phyloP scores from a whole-genome alignment of 2,797 vertebrate species.

The Gymnoscopelus microlampas region DNA sequence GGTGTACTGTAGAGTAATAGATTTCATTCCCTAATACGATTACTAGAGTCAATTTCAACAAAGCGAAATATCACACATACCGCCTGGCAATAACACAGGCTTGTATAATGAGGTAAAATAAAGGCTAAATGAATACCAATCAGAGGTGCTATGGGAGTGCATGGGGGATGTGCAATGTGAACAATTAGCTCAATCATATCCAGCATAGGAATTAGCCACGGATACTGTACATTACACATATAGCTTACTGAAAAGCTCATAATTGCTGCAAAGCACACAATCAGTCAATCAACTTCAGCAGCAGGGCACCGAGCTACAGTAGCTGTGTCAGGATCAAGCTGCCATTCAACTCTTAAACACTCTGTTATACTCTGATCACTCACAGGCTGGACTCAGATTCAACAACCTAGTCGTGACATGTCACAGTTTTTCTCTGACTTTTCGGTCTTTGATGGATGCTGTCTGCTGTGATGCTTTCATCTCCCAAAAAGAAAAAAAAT shows the following conservation, averaged over 20 bases:
- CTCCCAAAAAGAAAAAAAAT: conserved; percentile 28
- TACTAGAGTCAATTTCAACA: conserved; percentile 70
- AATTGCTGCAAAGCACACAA: conserved; percentile 67
- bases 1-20: conserved; percentile 1
- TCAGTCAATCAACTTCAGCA: conserved; percentile 62
- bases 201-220: conserved; percentile 71
- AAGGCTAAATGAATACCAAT: conserved; percentile 79
- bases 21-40: conserved; percentile 69
- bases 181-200: conserved; percentile 72
- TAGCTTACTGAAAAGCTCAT: conserved; percentile 72
- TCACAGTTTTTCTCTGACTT: conserved; percentile 64
- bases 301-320: conserved; percentile 21
- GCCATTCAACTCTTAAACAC: conserved; percentile 57
- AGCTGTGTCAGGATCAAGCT: conserved; percentile 51
- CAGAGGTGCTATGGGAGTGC: conserved; percentile 69
- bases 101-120: conserved; percentile 78
- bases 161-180: conserved; percentile 60
- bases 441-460: conserved; percentile 67
- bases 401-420: conserved; percentile 53
- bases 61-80: conserved; percentile 65
- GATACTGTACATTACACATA: conserved; percentile 59
- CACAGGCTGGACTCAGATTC: conserved; percentile 39
- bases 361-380: conserved; percentile 47
- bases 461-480: conserved; percentile 73
- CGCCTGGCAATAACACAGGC: conserved; percentile 68